phyloP scores from a whole-genome alignment of 2,113 vertebrate genomes.

The Syngnathoides biaculeatus region DNA sequence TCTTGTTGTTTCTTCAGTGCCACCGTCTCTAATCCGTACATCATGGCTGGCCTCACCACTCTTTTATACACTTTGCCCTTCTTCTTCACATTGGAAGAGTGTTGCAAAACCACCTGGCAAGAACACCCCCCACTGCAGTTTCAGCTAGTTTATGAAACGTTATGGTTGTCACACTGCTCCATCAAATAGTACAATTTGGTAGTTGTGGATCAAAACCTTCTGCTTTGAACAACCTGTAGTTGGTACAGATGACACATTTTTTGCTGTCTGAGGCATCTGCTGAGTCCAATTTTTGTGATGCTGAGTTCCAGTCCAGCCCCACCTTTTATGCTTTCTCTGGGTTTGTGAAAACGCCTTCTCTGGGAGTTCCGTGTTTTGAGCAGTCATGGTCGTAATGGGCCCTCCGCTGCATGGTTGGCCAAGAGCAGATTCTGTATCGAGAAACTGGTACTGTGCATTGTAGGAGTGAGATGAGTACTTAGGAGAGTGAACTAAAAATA shows the following conservation, averaged over 20 bases:
- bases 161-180: background rate
- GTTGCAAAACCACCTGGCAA: no score
- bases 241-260: background rate
- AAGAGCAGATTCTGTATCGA: background rate
- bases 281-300: background rate
- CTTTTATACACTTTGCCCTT: no score
- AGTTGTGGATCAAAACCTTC: background rate
- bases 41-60: no score
- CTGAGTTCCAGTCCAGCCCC: no score
- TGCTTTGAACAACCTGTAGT: background rate
- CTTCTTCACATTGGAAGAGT: no score
- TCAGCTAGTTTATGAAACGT: no score
- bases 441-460: background rate
- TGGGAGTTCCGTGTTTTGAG: background rate
- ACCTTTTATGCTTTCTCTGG: no score
- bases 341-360: background rate
- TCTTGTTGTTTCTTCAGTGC: no score
- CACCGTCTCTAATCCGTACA: no score
- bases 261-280: background rate
- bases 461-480: no score
- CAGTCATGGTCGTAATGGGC: no score
- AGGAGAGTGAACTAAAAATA: background rate
- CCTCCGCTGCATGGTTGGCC: background rate
- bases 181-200: background rate
- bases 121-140: background rate